Evolutionary conservation across 2,888 invertebrate species (phyloP).

Genomic region (Apantesis nais): DNA sequence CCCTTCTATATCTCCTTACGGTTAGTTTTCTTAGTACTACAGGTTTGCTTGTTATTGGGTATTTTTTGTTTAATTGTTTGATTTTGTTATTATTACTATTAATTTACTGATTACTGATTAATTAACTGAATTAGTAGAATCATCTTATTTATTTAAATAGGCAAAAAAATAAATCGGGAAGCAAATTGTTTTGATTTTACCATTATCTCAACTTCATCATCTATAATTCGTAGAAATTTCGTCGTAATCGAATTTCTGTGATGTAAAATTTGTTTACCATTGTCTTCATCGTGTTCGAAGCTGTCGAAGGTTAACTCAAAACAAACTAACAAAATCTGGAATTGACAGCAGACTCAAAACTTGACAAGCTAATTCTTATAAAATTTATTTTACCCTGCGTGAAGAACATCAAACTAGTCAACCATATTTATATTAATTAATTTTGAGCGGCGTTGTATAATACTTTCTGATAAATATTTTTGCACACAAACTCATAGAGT

Average conservation of each 20-base stretch:
- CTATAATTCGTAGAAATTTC: constrained; percentile 37
- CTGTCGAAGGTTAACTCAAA: constrained; percentile 30
- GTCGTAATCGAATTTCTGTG: constrained; percentile 46
- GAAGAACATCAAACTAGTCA: not conserved
- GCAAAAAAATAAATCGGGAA: constrained; percentile 12
- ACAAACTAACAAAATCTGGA: constrained; percentile 39
- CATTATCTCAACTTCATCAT: constrained; percentile 40
- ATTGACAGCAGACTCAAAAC: constrained; percentile 40
- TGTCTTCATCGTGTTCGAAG: constrained; percentile 49
- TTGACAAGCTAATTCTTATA: constrained; percentile 42
- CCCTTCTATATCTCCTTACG: no score
- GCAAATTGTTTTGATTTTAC: constrained; percentile 43
- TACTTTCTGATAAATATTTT: not conserved
- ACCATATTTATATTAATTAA: not conserved
- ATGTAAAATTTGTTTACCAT: constrained; percentile 45
- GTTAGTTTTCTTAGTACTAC: no score
- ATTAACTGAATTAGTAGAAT: no score
- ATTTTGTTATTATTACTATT: no score
- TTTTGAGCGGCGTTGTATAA: not conserved
- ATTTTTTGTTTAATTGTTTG: no score
- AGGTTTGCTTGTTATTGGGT: no score
- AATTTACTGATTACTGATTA: no score
- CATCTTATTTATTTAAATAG: no score
- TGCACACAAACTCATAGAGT: not conserved
- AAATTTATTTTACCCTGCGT: constrained; percentile 35